A percentile compares a stretch with the other conserved stretches of the same genome.
Evolutionary conservation across 2,797 vertebrate genomes (phyloP).

Genomic region (Xenopus petersii): DNA sequence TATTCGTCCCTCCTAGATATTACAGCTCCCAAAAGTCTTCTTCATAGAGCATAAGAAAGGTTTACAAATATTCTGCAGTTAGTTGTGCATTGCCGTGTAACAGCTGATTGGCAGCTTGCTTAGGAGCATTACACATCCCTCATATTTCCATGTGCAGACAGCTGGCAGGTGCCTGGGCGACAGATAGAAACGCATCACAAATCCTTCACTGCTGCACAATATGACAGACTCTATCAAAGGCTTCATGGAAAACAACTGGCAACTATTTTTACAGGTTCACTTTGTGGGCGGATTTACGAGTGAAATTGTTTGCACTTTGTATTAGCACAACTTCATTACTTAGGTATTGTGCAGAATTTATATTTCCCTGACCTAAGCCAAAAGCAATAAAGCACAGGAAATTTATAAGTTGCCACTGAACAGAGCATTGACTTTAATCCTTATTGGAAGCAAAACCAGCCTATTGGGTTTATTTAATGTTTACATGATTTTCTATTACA

Average conservation of each 20-base stretch:
- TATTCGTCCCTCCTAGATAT: too few species aligned
- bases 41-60: too few species aligned
- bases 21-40: too few species aligned
- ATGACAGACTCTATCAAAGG: background rate
- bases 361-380: too few species aligned
- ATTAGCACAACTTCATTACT: background rate
- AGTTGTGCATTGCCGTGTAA: too few species aligned
- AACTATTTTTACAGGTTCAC: background rate
- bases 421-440: too few species aligned
- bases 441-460: too few species aligned
- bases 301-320: constrained; percentile 1
- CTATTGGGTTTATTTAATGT: too few species aligned
- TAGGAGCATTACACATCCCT: background rate
- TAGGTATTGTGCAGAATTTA: too few species aligned
- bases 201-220: background rate
- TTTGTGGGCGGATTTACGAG: background rate
- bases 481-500: too few species aligned
- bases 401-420: background rate
- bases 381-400: background rate
- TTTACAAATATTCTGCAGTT: too few species aligned
- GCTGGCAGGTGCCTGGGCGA: background rate
- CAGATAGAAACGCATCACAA: background rate
- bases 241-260: background rate
- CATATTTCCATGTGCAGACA: background rate
- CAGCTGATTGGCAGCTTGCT: too few species aligned